Evolutionary conservation across 2,113 vertebrate species (phyloP).

Genomic region (Lophura nycthemera): DNA sequence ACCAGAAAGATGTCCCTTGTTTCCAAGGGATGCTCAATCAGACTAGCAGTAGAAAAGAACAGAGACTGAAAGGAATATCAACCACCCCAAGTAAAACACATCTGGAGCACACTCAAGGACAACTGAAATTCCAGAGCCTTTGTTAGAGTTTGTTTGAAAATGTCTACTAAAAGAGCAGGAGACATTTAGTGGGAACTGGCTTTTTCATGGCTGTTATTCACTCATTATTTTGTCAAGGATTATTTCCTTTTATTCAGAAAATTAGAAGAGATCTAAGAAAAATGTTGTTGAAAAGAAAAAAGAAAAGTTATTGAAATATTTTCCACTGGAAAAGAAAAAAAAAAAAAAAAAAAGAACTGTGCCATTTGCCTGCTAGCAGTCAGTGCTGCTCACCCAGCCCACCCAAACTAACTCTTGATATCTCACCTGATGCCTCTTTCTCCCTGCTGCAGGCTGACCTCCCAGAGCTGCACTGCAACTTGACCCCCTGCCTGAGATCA

Average conservation of each 20-base stretch:
- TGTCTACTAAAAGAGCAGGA: conserved; percentile 11
- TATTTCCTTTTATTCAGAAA: conserved; percentile 49
- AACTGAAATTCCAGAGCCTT: conserved; percentile 46
- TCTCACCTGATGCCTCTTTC: conserved; percentile 43
- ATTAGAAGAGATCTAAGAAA: conserved; percentile 48
- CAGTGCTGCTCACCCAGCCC: not conserved
- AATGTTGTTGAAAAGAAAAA: conserved; percentile 23
- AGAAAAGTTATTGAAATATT: conserved; percentile 23
- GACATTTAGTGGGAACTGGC: not conserved
- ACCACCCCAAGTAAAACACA: conserved; percentile 10
- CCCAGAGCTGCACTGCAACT: not conserved
- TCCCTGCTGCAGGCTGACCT: not conserved
- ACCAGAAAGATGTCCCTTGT: not conserved
- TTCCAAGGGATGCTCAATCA: conserved; percentile 15
- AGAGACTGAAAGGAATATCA: conserved; percentile 1
- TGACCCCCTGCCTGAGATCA: conserved; percentile 23
- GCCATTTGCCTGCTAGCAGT: conserved; percentile 53
- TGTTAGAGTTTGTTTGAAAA: conserved; percentile 24
- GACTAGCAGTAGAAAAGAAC: not conserved
- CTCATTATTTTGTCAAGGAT: conserved; percentile 7
- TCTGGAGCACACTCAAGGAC: conserved; percentile 5
- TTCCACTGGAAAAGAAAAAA: conserved; percentile 56
- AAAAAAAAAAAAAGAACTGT: conserved; percentile 36
- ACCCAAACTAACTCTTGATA: not conserved
- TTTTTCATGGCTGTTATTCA: conserved; percentile 34